A percentile compares a stretch with the other conserved stretches of the same genome.
These are phyloP conservation scores for Epinotia brunnichana DNA, from an alignment of 2,888 invertebrate species.

Conservation along the genomic window DNA sequence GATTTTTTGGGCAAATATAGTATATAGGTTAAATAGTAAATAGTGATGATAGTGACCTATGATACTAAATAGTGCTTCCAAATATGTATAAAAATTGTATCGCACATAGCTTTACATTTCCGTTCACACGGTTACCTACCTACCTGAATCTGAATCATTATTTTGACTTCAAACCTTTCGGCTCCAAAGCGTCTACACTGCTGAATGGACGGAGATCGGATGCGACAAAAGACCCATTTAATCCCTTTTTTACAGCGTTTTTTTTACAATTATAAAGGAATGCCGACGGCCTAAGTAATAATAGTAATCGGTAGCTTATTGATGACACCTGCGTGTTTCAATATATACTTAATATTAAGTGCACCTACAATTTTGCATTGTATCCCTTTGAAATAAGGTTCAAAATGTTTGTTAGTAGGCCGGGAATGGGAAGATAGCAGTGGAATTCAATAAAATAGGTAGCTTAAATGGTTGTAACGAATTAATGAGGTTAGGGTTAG, in stretches of 20 bases:
- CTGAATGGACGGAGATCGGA: constrained; percentile 49
- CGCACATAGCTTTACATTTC: too few species aligned
- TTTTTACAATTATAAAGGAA: constrained; percentile 50
- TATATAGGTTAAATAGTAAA: too few species aligned
- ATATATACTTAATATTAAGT: not conserved
- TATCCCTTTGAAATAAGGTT: not conserved
- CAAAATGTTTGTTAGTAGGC: not conserved
- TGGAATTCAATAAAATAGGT: constrained; percentile 17
- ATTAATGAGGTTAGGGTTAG: constrained; percentile 12
- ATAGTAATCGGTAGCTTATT: constrained; percentile 54
- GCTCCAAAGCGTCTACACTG: constrained; percentile 6
- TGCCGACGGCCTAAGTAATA: constrained; percentile 50
- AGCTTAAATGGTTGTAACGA: constrained; percentile 23
- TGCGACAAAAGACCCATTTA: constrained; percentile 55
- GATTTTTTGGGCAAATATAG: too few species aligned
- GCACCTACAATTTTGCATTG: too few species aligned
- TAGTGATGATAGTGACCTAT: too few species aligned
- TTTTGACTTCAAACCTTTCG: not conserved
- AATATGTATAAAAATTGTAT: too few species aligned
- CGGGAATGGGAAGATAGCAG: not conserved
- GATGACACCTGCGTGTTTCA: constrained; percentile 61
- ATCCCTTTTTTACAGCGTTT: constrained; percentile 46
- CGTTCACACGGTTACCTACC: too few species aligned
- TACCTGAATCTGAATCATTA: not conserved
- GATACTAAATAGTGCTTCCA: too few species aligned